Percentiles rank a stretch among this genome's conserved stretches.
Conservation (phyloP, 2,888 invertebrate genomes). For the Papilio elwesi region DNA sequence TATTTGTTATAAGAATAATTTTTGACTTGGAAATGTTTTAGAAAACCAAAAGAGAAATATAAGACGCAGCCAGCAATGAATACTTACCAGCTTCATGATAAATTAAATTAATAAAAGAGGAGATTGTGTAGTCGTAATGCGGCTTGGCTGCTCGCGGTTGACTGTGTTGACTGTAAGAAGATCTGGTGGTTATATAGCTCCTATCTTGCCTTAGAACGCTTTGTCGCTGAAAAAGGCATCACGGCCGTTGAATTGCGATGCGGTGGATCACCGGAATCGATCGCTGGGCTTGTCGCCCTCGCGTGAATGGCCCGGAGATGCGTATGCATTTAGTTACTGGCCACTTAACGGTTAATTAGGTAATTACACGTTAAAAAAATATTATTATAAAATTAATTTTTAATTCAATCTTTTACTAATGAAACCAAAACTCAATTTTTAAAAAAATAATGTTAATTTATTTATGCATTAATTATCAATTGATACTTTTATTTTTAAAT, state of each 20-base stretch:
- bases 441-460: too few relatives aligned
- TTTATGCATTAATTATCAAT: too few relatives aligned
- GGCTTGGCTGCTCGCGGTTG: slow-evolving; percentile 57
- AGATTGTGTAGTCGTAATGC: slow-evolving; percentile 54
- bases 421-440: too few relatives aligned
- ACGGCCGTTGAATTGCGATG: slow-evolving; percentile 61
- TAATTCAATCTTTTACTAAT: neutral
- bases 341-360: slow-evolving; percentile 4
- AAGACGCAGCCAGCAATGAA: slow-evolving; percentile 18
- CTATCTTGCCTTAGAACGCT: slow-evolving; percentile 59
- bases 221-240: slow-evolving; percentile 70
- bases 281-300: slow-evolving; percentile 60
- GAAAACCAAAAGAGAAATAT: neutral
- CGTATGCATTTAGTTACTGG: slow-evolving; percentile 6
- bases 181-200: slow-evolving; percentile 69
- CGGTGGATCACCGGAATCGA: slow-evolving; percentile 44
- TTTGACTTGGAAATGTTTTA: neutral
- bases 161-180: slow-evolving; percentile 70
- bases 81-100: slow-evolving; percentile 81
- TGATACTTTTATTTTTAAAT: too few relatives aligned
- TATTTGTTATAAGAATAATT: neutral
- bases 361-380: slow-evolving; percentile 14
- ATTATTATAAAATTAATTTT: neutral
- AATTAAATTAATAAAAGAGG: neutral
- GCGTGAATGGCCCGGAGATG: slow-evolving; percentile 51